Base-by-base conservation (phyloP, 2,113 vertebrate species). In the Lipotes vexillifer region DNA sequence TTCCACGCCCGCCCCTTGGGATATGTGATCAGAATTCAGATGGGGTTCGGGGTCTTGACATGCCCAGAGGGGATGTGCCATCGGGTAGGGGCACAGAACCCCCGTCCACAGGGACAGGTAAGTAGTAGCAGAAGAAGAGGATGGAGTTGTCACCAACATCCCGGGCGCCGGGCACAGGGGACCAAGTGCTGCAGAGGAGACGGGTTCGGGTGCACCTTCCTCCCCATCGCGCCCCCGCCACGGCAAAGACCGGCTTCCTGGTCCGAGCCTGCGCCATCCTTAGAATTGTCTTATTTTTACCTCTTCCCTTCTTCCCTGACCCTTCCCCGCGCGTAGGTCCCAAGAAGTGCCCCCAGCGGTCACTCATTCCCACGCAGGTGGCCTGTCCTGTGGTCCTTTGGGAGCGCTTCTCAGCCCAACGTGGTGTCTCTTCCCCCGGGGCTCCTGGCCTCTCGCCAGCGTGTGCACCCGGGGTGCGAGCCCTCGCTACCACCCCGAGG, bases 151-250 rank as follows among this genome's bases (percentile, higher is more conserved):
- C 71, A 25, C 77, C 55, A 10, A 29, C 8, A 36, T 38, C 23
- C 55, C 6, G 14, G 12, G n/a, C 11, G 1, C 78, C 14, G 2
- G n/a, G 77, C 11, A 8, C 21, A 49, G 46, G 52, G 52, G 52
- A 7, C 6, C 77, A 15, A 7, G n/a, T 2, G n/a, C 52, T 14
- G 0, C 0, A 6, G 6, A 13, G 49, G 27, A 18, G 13, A 38
- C 13, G 3, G 4, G n/a, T 13, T 5, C 52, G 13, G 5, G n/a
- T 2, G 52, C 31, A 2, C 52, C 21, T 52, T 6, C 21, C 77
- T 49, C 3, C 6, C 17, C 74, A 17, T 52, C 59, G 10, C 46
- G 10, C 6, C 21, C 3, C n/a, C 13, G 0, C 13, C 23, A 38
- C 4, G 21, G 2, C n/a, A 5, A n/a, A 38, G 25, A 25, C 21